Percentiles rank a stretch among this genome's conserved stretches.
These are phyloP conservation scores for Atta texana DNA, from an alignment of 1,140 invertebrate species.

Conservation along the genomic window DNA sequence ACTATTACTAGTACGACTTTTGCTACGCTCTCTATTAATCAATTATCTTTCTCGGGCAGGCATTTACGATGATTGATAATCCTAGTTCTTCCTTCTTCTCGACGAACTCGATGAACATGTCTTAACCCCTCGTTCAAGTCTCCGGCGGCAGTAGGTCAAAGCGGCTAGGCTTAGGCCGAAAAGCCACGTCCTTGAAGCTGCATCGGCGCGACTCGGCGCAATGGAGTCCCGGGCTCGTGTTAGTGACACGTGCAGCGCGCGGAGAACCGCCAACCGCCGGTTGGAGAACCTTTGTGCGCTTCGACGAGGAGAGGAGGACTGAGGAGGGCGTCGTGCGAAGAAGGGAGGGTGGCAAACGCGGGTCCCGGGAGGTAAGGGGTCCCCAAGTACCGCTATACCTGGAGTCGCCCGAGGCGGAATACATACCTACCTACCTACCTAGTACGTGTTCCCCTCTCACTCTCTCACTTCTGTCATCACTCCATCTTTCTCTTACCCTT, in stretches of 20 bases:
- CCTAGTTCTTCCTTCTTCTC: conserved; percentile 11
- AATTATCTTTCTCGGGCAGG: conserved; percentile 31
- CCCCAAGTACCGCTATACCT: conserved; percentile 82
- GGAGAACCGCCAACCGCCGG: conserved; percentile 47
- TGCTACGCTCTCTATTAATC: conserved; percentile 45
- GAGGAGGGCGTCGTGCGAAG: conserved; percentile 16
- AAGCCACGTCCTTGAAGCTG: conserved; percentile 57
- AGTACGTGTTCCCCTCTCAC: conserved; percentile 72
- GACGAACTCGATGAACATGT: conserved; percentile 44
- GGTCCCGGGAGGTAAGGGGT: conserved; percentile 64
- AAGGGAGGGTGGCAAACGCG: conserved; percentile 35
- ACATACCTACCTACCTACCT: conserved; percentile 84
- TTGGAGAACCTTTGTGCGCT: conserved; percentile 60
- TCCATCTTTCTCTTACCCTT: conserved; percentile 29
- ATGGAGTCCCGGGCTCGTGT: conserved; percentile 22
- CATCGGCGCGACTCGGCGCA: conserved; percentile 25
- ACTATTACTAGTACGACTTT: conserved; percentile 12
- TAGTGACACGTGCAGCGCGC: conserved; percentile 46
- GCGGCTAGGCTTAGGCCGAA: conserved; percentile 49
- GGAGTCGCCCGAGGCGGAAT: conserved; percentile 81
- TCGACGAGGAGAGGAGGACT: conserved; percentile 39
- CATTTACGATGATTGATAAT: conserved; percentile 40
- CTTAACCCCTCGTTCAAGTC: conserved; percentile 46
- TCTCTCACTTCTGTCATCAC: conserved; percentile 30
- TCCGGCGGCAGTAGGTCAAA: conserved; percentile 49